Conservation (phyloP, 2,113 vertebrate genomes). For the Macroglossus sobrinus region DNA sequence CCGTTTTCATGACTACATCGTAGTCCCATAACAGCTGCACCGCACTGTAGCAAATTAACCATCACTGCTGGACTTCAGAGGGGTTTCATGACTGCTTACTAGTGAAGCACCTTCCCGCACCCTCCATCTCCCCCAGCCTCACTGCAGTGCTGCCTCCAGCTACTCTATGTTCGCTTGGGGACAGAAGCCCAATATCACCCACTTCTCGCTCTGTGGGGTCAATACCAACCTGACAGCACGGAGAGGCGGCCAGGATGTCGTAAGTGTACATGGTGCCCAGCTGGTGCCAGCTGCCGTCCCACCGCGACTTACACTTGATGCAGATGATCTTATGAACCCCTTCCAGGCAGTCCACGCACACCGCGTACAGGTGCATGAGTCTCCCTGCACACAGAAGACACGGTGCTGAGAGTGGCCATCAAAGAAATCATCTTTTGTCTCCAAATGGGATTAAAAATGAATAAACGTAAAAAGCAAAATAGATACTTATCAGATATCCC, state of each 20-base stretch:
- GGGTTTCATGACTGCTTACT: not conserved
- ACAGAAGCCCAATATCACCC: not conserved
- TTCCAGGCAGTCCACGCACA: constrained; percentile 99
- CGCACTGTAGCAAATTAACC: not conserved
- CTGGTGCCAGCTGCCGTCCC: constrained; percentile 99
- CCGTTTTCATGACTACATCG: not conserved
- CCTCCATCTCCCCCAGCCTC: not conserved
- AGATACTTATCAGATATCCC: not conserved
- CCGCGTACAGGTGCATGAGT: constrained; percentile 98
- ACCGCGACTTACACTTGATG: constrained; percentile 99
- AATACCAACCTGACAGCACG: constrained; percentile 96
- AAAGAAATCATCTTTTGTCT: not conserved
- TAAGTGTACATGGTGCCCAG: constrained; percentile 99
- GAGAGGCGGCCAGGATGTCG: constrained; percentile 97
- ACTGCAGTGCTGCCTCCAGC: not conserved
- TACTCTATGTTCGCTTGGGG: not conserved
- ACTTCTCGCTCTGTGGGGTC: not conserved
- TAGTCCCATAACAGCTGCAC: not conserved
- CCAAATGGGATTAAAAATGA: not conserved
- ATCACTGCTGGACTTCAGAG: rapidly evolving
- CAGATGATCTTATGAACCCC: constrained; percentile 99
- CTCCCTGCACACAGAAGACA: constrained; percentile 88
- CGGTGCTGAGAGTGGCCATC: constrained; percentile 21
- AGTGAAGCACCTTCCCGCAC: not conserved
- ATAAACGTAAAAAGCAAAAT: not conserved